Evolutionary conservation across 2,888 invertebrate genomes (phyloP).

Genomic region (Ectemnius lituratus): DNA sequence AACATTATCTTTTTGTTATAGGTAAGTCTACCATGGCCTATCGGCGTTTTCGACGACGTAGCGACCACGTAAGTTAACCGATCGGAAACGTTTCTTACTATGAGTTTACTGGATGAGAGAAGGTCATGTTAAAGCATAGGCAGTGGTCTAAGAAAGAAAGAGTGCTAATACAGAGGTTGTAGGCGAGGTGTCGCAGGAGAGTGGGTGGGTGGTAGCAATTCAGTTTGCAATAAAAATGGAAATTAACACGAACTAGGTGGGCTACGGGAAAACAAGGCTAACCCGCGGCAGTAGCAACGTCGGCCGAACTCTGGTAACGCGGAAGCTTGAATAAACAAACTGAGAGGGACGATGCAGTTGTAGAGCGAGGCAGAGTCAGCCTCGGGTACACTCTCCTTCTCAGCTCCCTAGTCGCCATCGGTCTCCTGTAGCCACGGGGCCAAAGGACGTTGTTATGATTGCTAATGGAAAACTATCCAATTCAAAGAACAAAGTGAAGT

Average conservation of each 20-base stretch:
- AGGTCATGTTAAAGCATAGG: conserved; percentile 39
- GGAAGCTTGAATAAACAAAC: conserved; percentile 71
- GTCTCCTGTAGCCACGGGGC: conserved; percentile 56
- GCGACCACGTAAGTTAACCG: conserved; percentile 46
- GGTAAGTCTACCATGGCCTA: conserved; percentile 58
- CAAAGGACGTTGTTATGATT: conserved; percentile 75
- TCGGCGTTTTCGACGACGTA: not conserved
- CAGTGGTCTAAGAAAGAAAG: too few relatives aligned
- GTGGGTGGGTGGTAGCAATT: conserved; percentile 56
- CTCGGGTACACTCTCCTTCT: conserved; percentile 41
- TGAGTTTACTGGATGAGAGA: conserved; percentile 40
- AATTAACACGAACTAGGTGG: conserved; percentile 69
- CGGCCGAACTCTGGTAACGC: conserved; percentile 57
- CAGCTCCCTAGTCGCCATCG: conserved; percentile 53
- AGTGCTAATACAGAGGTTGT: not conserved
- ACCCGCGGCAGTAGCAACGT: conserved; percentile 51
- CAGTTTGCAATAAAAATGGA: conserved; percentile 75
- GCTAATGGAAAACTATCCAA: conserved; percentile 76
- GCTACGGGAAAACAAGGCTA: conserved; percentile 61
- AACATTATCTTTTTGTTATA: conserved; percentile 58
- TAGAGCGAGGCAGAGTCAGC: conserved; percentile 50
- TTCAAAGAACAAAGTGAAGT: conserved; percentile 76
- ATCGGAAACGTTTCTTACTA: conserved; percentile 17
- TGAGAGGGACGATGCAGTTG: conserved; percentile 52
- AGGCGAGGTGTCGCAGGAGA: conserved; percentile 6